Percentiles rank a stretch among this genome's conserved stretches.
Evolutionary conservation across 1,140 invertebrate genomes (phyloP).

Genomic region (Drosophila quadrilineata): DNA sequence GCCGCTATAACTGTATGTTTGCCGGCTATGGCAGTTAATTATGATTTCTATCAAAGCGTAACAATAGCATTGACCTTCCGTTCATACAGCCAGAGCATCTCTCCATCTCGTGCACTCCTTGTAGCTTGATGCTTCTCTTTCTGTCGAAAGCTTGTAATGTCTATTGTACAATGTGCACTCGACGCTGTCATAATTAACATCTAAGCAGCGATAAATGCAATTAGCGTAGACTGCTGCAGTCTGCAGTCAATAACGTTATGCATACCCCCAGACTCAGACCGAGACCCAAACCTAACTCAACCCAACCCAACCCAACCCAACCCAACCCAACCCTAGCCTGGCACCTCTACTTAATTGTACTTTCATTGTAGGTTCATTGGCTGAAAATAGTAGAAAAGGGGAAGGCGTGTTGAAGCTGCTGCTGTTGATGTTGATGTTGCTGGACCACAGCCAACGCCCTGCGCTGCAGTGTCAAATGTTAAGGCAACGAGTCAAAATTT

Average conservation of each 20-base stretch:
- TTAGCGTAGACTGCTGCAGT: constrained; percentile 48
- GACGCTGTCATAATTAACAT: constrained; percentile 65
- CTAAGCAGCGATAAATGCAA: constrained; percentile 68
- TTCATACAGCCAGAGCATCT: background rate
- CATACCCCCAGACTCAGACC: constrained; percentile 32
- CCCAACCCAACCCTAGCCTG: background rate
- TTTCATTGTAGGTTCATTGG: constrained; percentile 47
- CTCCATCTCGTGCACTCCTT: background rate
- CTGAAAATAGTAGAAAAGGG: too few species aligned
- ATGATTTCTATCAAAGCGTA: constrained; percentile 46
- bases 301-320: background rate
- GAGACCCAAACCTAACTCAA: background rate
- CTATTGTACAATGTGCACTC: constrained; percentile 38
- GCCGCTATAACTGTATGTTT: background rate
- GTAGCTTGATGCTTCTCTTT: too few species aligned
- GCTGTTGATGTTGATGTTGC: background rate
- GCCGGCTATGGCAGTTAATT: constrained; percentile 40
- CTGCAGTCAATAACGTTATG: constrained; percentile 49
- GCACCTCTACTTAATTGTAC: constrained; percentile 62
- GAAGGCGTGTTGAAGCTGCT: background rate
- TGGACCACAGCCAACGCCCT: constrained; percentile 26
- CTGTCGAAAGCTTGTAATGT: constrained; percentile 4
- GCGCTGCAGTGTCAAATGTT: constrained; percentile 52
- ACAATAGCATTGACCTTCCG: constrained; percentile 44
- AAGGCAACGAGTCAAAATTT: constrained; percentile 47